Base-by-base conservation (phyloP, 2,113 vertebrate genomes). In the Brachyhypopomus occidentalis region DNA sequence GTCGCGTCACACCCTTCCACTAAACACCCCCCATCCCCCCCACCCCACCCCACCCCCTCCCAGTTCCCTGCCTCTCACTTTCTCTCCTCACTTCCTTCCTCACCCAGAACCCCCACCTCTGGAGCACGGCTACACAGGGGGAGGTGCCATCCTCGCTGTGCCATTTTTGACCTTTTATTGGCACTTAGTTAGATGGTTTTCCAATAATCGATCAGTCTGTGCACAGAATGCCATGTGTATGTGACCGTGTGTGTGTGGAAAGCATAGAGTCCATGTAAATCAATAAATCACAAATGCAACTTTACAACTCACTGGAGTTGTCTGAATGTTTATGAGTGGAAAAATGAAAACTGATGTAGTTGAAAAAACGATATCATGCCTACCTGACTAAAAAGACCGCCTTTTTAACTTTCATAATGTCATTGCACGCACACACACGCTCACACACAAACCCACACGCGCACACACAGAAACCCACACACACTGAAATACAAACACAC, bases 311-410 rank as follows among this genome's bases (percentile, higher is more conserved):
- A 84, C 81, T 36, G 5, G 16, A 63, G 79, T 79, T 86, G 66
- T 84, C 85, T 87, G 48, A 34, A 58, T 23, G 22, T 30, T 80
- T 75, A 23, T 78, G 83, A 85, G 76, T 36, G 67, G 79, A 82
- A 75, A 66, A 77, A 41, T 58, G 63, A 69, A 75, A 81, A 41
- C 45, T 84, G 30, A 84, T 80, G 88, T 80, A 82, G 86, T 83
- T 89, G 91, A 92, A 93, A 91, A 90, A 86, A 70, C 79, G 86
- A 79, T 17, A 75, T 59, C 55, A 84, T 82, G 79, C 86, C 84
- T 90, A 92, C 89, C 88, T 92, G 84, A 62, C 83, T 85, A 83
- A 82, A 73, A 72, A 80, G 75, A 86, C 72, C 48, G 66, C 78
- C 23, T 55, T 70, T 84, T 88, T 72, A 89, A 88, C 84, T 88